Conservation (phyloP, 2,113 vertebrate species). For the Vulpes ferrilata region DNA sequence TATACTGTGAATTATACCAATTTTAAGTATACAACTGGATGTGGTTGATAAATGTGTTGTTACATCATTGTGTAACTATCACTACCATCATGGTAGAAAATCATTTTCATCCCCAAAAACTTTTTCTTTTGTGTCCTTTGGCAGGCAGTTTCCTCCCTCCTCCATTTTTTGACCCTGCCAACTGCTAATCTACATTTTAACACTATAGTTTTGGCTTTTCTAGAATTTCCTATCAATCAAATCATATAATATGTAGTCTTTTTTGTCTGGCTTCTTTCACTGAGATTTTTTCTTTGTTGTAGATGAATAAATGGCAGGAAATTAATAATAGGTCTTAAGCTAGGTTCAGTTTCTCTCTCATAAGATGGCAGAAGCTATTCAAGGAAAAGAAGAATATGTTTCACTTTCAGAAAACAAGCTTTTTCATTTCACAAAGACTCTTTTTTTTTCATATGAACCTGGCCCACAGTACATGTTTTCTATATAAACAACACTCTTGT, state of each 20-base stretch:
- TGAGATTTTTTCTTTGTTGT: neutral
- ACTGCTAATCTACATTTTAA: neutral
- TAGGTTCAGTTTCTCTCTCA: neutral
- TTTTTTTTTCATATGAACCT: slow-evolving; percentile 20
- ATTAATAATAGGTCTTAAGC: slow-evolving; percentile 45
- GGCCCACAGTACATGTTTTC: neutral
- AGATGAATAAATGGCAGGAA: slow-evolving; percentile 30
- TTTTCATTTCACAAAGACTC: neutral
- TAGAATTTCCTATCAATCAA: neutral
- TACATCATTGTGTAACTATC: neutral
- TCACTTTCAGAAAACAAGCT: slow-evolving; percentile 45
- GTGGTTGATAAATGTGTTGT: neutral
- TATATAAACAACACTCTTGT: neutral
- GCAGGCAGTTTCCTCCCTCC: neutral
- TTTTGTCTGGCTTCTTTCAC: neutral
- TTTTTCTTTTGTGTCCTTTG: neutral
- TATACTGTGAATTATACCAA: neutral
- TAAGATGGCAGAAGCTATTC: neutral
- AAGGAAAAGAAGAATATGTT: neutral
- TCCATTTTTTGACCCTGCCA: neutral
- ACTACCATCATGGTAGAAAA: neutral
- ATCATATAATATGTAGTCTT: neutral
- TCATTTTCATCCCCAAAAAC: neutral
- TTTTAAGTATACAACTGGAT: neutral
- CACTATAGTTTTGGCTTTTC: neutral